Percentiles rank a stretch among this genome's conserved stretches.
Conservation (phyloP, 2,888 invertebrate genomes). For the Cosmia pyralina region DNA sequence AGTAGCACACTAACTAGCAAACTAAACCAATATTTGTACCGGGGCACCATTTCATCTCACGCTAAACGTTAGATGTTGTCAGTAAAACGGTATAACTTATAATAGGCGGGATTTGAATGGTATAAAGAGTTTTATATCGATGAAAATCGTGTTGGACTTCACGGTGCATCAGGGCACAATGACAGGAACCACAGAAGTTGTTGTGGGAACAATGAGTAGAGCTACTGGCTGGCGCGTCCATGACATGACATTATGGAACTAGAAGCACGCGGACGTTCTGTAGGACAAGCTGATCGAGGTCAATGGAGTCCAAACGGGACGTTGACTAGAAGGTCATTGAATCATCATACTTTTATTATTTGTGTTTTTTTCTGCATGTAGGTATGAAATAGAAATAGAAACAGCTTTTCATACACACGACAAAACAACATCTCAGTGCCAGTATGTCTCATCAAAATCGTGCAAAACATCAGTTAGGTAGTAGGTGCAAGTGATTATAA, state of each 20-base stretch:
- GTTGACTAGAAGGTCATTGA: constrained; percentile 76
- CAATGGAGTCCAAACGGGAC: constrained; percentile 77
- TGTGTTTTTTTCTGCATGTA: neutral
- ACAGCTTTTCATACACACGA: neutral
- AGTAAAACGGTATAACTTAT: constrained; percentile 67
- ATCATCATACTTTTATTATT: constrained; percentile 43
- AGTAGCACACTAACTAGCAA: constrained; percentile 75
- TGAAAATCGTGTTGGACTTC: constrained; percentile 84
- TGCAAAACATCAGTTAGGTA: neutral
- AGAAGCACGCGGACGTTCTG: constrained; percentile 69
- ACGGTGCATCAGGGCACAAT: constrained; percentile 87
- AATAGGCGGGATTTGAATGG: constrained; percentile 78
- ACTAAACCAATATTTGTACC: constrained; percentile 72
- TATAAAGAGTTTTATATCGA: constrained; percentile 86
- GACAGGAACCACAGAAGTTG: constrained; percentile 86
- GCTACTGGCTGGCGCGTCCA: constrained; percentile 78
- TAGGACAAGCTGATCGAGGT: constrained; percentile 79
- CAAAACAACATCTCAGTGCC: neutral
- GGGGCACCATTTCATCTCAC: constrained; percentile 82
- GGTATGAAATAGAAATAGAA: neutral
- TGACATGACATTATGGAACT: constrained; percentile 83
- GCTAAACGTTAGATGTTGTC: constrained; percentile 68
- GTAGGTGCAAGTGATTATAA: neutral
- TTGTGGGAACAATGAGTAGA: constrained; percentile 80
- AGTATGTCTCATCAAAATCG: neutral